phyloP scores from a whole-genome alignment of 2,797 vertebrate species.

The Fundulus diaphanus region DNA sequence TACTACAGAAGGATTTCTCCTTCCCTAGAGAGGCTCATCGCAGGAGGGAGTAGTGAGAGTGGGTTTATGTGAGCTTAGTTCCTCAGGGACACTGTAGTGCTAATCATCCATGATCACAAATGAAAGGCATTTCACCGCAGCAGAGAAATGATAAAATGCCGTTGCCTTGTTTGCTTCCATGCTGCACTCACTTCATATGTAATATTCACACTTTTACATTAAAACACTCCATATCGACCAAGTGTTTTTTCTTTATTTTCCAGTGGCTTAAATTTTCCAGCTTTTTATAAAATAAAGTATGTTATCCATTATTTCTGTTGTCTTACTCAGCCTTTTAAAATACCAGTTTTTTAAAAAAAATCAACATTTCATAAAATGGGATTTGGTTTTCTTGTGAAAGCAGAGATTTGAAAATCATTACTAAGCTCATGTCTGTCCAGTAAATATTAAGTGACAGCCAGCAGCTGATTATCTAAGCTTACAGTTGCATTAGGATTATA shows the following conservation, averaged over 20 bases:
- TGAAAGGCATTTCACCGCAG: constrained; percentile 47
- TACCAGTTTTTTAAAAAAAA: background rate
- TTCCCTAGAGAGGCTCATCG: constrained; percentile 45
- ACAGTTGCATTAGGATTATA: constrained; percentile 5
- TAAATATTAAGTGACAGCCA: constrained; percentile 11
- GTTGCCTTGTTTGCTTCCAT: constrained; percentile 9
- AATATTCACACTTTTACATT: constrained; percentile 14
- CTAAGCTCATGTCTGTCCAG: background rate
- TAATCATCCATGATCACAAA: constrained; percentile 61
- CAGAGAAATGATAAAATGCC: background rate
- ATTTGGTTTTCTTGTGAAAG: background rate
- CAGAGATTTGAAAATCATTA: background rate
- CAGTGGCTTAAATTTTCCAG: background rate
- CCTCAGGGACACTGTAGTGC: constrained; percentile 51
- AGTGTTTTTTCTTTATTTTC: too few relatives aligned
- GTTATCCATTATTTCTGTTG: too few relatives aligned
- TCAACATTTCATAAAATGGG: background rate
- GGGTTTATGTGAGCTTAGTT: constrained; percentile 56
- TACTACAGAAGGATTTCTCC: constrained; percentile 47
- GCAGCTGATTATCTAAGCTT: constrained; percentile 12
- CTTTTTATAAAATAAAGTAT: constrained; percentile 22
- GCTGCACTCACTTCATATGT: constrained; percentile 34
- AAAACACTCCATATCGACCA: background rate
- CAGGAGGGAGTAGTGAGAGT: constrained; percentile 40
- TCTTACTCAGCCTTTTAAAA: background rate